Evolutionary conservation across 2,888 invertebrate genomes (phyloP), one percentile per base, ranked within the genome.

Genomic region (Andrena minutula): DNA sequence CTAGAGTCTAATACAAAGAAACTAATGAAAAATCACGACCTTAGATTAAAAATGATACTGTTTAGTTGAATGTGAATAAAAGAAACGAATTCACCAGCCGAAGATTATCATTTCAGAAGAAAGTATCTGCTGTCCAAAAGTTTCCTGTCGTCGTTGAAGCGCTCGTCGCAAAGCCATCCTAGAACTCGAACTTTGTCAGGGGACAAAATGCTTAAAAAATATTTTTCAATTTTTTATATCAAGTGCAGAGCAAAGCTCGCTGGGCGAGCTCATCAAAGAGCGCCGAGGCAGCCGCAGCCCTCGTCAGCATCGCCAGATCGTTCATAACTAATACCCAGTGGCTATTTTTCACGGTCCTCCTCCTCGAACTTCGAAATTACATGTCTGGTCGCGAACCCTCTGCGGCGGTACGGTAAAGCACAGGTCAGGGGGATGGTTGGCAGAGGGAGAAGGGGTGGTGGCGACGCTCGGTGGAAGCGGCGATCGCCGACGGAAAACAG

Each of bases 401-500:
- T 28, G 51, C 26, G 32, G 20, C 47, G 51, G 61, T 79, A 79
- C 75, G 56, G 60, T 26, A 65, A 58, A 65, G 73, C 35, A 56
- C 47, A 63, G 16, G 51, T 28, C 30, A 3, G 10, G 64, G 58
- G 56, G 64, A 28, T 16, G 66, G 23, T 5, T 30, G 41, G 30
- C 56, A 51, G 8, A 12, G 73, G 49, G 23, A 41, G 35, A 35
- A 35, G 26, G 71, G 68, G 51, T 49, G 75, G 35, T 68, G 47
- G 69, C 47, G 77, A 58, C 64, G 68, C 20, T 49, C 23, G 58
- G 63, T 75, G 70, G 73, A 85, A 84, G 66, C 76, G 77, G 51
- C 65, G 85, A 79, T 72, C 81, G 78, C 79, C 71, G 82, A 84
- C 86, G 84, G 86, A 85, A 89, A 84, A 84, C 73, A 63, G 73